A percentile compares a stretch with the other conserved stretches of the same genome.
These are phyloP conservation scores for Leucopternis melanops DNA, from an alignment of 2,113 vertebrate species.

Conservation along the genomic window DNA sequence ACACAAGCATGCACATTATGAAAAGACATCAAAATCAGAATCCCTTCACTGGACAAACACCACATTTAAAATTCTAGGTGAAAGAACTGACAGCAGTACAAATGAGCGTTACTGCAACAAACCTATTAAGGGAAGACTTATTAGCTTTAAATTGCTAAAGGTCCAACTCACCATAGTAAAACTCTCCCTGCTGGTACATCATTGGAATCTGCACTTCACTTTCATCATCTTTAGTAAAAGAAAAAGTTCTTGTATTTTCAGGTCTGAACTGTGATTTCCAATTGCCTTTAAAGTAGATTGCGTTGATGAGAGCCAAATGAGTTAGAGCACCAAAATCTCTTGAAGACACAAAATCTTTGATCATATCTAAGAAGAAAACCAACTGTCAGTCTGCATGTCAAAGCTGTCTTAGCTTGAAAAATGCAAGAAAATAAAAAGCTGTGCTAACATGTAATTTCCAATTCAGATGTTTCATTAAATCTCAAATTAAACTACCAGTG, in stretches of 20 bases:
- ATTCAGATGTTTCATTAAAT: conserved; percentile 37
- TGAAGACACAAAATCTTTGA: conserved; percentile 86
- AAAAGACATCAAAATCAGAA: background rate
- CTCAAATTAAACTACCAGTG: conserved; percentile 31
- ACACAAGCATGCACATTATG: background rate
- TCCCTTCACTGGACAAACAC: background rate
- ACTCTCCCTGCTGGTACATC: conserved; percentile 99
- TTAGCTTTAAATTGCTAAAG: background rate
- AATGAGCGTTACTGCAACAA: background rate
- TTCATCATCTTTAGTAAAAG: conserved; percentile 96
- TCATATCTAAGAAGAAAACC: conserved; percentile 75
- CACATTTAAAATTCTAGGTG: background rate
- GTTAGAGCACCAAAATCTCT: conserved; percentile 86
- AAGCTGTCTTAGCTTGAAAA: conserved; percentile 3
- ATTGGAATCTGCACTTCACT: conserved; percentile 96
- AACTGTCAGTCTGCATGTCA: background rate
- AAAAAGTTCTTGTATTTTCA: conserved; percentile 96
- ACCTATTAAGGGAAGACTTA: background rate
- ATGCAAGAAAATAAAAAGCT: conserved; percentile 45
- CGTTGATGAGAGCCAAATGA: conserved; percentile 87
- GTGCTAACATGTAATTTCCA: conserved; percentile 40
- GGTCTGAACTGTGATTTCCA: conserved; percentile 98
- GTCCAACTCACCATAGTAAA: conserved; percentile 87
- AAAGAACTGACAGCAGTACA: background rate
- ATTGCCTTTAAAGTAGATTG: conserved; percentile 94